These are phyloP conservation scores for Trichomalopsis sarcophagae DNA, from an alignment of 1,140 invertebrate genomes.

Conservation along the genomic window DNA sequence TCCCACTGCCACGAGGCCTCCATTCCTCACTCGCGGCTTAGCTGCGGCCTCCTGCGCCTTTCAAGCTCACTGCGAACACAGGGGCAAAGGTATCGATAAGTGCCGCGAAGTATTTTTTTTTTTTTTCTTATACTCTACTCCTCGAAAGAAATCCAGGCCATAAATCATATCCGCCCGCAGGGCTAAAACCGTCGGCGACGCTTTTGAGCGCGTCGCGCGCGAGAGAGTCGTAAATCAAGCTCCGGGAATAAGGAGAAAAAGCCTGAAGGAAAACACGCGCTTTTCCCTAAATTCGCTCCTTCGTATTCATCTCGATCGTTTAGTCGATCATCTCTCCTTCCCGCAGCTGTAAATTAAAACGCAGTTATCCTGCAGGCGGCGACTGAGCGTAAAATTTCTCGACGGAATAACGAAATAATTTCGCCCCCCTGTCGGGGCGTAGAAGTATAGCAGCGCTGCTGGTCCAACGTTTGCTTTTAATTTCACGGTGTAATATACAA, in stretches of 20 bases:
- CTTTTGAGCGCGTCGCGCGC: conserved; percentile 12
- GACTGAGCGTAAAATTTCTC: too few relatives aligned
- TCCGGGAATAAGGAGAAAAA: background rate
- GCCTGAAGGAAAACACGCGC: background rate
- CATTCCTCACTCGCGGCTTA: conserved; percentile 70
- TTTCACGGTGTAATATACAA: background rate
- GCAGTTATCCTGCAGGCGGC: background rate
- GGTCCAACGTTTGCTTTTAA: background rate
- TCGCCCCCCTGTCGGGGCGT: too few relatives aligned
- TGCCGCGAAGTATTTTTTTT: too few relatives aligned
- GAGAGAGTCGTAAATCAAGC: conserved; percentile 24
- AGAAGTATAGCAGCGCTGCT: background rate
- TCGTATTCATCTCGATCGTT: background rate
- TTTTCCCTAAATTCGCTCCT: conserved; percentile 3
- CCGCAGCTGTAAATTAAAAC: background rate
- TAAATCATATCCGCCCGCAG: conserved; percentile 28
- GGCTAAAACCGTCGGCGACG: conserved; percentile 38
- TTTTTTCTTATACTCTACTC: too few relatives aligned
- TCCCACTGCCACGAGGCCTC: conserved; percentile 72
- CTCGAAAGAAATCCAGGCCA: background rate
- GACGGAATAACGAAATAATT: background rate
- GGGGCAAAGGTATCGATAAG: too few relatives aligned
- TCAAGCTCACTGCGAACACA: conserved; percentile 58
- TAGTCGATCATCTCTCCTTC: too few relatives aligned
- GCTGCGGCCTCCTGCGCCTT: conserved; percentile 59